phyloP scores from a whole-genome alignment of 2,888 invertebrate species.

The Achlya flavicornis region DNA sequence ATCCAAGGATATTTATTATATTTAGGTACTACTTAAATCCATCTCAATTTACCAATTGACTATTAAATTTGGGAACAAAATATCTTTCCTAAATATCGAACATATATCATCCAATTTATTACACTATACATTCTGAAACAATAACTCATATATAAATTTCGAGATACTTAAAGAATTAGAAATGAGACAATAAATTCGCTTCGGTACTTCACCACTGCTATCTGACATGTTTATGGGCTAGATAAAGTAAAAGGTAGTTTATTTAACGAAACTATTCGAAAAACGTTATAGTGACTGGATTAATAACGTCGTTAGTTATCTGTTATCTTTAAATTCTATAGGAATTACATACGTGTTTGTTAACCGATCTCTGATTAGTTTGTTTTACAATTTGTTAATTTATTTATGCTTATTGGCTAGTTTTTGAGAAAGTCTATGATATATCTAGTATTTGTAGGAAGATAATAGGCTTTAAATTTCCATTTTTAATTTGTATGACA shows the following conservation, averaged over 20 bases:
- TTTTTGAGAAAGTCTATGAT: background rate
- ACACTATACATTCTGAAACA: conserved; percentile 25
- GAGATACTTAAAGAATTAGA: conserved; percentile 54
- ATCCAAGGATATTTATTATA: too few relatives aligned
- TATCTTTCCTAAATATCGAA: background rate
- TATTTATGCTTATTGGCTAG: background rate
- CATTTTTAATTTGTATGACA: too few relatives aligned
- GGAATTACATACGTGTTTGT: conserved; percentile 26
- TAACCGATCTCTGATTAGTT: conserved; percentile 25
- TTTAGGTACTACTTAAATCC: too few relatives aligned
- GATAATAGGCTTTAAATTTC: too few relatives aligned
- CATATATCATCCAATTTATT: conserved; percentile 11
- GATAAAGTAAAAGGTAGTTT: conserved; percentile 53
- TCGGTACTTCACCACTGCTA: conserved; percentile 42
- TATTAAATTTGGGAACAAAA: background rate
- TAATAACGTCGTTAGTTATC: conserved; percentile 32
- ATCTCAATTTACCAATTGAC: background rate
- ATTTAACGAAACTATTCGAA: conserved; percentile 46
- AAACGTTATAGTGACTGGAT: conserved; percentile 20
- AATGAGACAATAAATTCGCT: conserved; percentile 55
- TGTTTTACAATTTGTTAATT: conserved; percentile 12
- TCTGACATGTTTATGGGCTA: conserved; percentile 57
- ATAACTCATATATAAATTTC: conserved; percentile 46
- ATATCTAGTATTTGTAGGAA: background rate
- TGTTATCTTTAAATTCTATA: conserved; percentile 33